phyloP scores from a whole-genome alignment of 2,888 invertebrate genomes.

The Diarsia rubi region DNA sequence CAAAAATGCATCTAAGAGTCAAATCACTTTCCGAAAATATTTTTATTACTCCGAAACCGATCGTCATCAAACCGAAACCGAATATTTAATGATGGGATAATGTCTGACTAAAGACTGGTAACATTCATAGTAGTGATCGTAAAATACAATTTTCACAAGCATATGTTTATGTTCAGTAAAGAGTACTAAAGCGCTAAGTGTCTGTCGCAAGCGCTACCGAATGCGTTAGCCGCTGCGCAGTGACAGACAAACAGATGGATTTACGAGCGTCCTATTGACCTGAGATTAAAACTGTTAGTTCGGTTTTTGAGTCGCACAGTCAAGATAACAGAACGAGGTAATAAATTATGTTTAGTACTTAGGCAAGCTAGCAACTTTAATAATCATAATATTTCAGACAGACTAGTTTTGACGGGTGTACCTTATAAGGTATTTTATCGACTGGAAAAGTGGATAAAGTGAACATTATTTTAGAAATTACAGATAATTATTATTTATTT shows the following conservation, averaged over 20 bases:
- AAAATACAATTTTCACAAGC: slow-evolving; percentile 55
- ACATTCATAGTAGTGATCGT: slow-evolving; percentile 44
- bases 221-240: slow-evolving; percentile 68
- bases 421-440: slow-evolving; percentile 54
- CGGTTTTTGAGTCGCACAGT: slow-evolving; percentile 50
- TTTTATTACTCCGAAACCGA: slow-evolving; percentile 37
- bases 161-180: slow-evolving; percentile 40
- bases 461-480: slow-evolving; percentile 42
- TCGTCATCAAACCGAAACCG: background rate
- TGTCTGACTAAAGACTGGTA: slow-evolving; percentile 22
- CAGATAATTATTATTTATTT: slow-evolving; percentile 48
- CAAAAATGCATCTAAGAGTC: background rate
- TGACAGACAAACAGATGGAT: slow-evolving; percentile 78
- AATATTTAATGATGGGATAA: slow-evolving; percentile 47
- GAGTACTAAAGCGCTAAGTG: slow-evolving; percentile 56
- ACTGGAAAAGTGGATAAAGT: slow-evolving; percentile 26
- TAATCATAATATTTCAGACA: slow-evolving; percentile 52
- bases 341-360: slow-evolving; percentile 53
- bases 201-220: slow-evolving; percentile 70
- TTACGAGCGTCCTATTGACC: slow-evolving; percentile 74
- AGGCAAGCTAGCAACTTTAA: slow-evolving; percentile 38
- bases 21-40: slow-evolving; percentile 43
- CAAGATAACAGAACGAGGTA: slow-evolving; percentile 47
- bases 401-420: slow-evolving; percentile 36
- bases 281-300: slow-evolving; percentile 63